Percentiles rank a stretch among this genome's conserved stretches.
phyloP scores from a whole-genome alignment of 2,797 vertebrate species.

The Pampus argenteus region DNA sequence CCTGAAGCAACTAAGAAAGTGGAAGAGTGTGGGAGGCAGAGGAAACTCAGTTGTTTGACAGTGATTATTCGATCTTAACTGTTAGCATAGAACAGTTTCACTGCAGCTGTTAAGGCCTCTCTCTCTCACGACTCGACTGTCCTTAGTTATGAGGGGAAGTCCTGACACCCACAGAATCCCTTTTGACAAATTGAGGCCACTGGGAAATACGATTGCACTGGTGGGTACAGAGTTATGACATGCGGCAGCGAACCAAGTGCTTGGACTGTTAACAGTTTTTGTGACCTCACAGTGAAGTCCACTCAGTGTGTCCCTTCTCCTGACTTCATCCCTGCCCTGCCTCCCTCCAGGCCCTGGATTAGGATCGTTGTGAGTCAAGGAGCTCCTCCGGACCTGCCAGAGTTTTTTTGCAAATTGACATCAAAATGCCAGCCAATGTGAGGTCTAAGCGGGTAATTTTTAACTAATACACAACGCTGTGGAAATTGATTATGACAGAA shows the following conservation, averaged over 20 bases:
- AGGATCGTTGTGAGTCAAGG: slow-evolving; percentile 55
- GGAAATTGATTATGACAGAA: slow-evolving; percentile 58
- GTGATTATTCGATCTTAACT: slow-evolving; percentile 72
- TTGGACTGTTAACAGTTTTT: slow-evolving; percentile 58
- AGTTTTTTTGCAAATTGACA: slow-evolving; percentile 61
- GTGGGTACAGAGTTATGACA: slow-evolving; percentile 61
- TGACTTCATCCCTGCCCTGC: slow-evolving; percentile 30
- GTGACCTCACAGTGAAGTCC: slow-evolving; percentile 61
- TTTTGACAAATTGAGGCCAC: slow-evolving; percentile 78
- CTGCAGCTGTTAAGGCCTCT: slow-evolving; percentile 52
- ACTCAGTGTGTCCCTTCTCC: slow-evolving; percentile 44
- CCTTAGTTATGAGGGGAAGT: slow-evolving; percentile 54
- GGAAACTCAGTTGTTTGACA: slow-evolving; percentile 56
- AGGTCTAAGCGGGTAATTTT: slow-evolving; percentile 49
- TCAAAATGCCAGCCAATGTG: slow-evolving; percentile 42
- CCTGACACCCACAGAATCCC: slow-evolving; percentile 61
- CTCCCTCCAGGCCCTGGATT: slow-evolving; percentile 50
- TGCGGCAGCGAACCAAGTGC: slow-evolving; percentile 54
- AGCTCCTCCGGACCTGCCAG: slow-evolving; percentile 60
- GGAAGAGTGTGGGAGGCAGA: slow-evolving; percentile 28
- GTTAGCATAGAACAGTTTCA: slow-evolving; percentile 57
- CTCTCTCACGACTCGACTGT: slow-evolving; percentile 37
- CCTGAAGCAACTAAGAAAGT: slow-evolving; percentile 59
- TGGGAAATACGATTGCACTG: slow-evolving; percentile 71
- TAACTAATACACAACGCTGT: slow-evolving; percentile 36